Percentiles rank a stretch among this genome's conserved stretches.
Evolutionary conservation across 35 echinoderm and acorn worm genomes (phyloP).

Genomic region (Anneissia japonica): DNA sequence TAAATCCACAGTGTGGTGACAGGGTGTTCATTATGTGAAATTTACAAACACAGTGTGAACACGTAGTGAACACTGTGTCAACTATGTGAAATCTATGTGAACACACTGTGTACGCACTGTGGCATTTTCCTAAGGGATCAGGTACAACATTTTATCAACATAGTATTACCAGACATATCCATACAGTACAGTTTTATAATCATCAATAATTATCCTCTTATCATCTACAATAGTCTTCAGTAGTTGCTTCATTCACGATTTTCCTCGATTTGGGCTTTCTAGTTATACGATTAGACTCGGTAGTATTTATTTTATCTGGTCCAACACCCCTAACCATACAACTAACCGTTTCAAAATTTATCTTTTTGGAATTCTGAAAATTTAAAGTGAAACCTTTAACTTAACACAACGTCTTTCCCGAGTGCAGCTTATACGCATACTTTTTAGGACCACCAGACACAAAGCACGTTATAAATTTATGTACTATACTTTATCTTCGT

Average conservation of each 20-base stretch:
- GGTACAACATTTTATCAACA: no score
- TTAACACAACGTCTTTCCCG: slow-evolving; percentile 32
- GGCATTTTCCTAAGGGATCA: no score
- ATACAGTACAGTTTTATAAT: slow-evolving; percentile 54
- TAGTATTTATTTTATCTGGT: slow-evolving; percentile 1
- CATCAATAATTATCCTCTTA: slow-evolving; percentile 33
- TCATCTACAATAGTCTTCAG: slow-evolving; percentile 64
- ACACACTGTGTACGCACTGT: no score
- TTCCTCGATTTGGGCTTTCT: slow-evolving; percentile 15
- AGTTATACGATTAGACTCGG: slow-evolving; percentile 42
- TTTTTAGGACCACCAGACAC: slow-evolving; percentile 36
- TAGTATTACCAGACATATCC: slow-evolving; percentile 30
- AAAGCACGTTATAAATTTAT: no score
- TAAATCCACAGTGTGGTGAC: no score
- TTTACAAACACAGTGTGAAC: no score
- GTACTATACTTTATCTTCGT: no score
- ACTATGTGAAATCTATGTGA: no score
- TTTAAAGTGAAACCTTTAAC: slow-evolving; percentile 67
- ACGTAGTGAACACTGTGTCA: no score
- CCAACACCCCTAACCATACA: slow-evolving; percentile 39
- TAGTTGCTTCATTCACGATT: slow-evolving; percentile 25
- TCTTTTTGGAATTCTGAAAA: slow-evolving; percentile 16
- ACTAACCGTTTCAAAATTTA: slow-evolving; percentile 39
- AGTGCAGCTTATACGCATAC: slow-evolving; percentile 43
- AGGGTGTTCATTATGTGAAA: no score